Conservation (phyloP, 2,888 invertebrate species). For the Macrophya alboannulata region DNA sequence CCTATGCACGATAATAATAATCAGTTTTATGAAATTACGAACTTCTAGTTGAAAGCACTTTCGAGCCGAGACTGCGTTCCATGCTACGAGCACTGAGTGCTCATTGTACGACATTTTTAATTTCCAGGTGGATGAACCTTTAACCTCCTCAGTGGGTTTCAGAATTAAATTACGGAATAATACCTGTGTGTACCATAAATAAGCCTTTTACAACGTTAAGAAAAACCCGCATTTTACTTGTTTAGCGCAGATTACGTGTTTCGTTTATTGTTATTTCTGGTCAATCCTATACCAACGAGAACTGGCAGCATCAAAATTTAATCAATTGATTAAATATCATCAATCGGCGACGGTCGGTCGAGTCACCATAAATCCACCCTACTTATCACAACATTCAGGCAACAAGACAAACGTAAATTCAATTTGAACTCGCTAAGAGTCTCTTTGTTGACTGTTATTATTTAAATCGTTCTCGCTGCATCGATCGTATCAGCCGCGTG, state of each 20-base stretch:
- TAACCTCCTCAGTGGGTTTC: conserved; percentile 65
- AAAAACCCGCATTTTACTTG: conserved; percentile 55
- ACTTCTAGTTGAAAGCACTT: conserved; percentile 69
- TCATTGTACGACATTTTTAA: conserved; percentile 73
- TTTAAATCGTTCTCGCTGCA: conserved; percentile 56
- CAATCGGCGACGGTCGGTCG: conserved; percentile 54
- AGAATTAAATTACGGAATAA: conserved; percentile 56
- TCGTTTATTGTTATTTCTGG: conserved; percentile 63
- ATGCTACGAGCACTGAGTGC: conserved; percentile 61
- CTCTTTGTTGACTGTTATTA: conserved; percentile 50
- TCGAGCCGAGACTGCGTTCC: conserved; percentile 57
- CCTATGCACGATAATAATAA: conserved; percentile 60
- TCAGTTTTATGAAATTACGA: conserved; percentile 71
- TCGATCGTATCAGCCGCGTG: conserved; percentile 59
- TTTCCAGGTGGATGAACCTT: conserved; percentile 76
- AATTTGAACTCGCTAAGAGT: conserved; percentile 32
- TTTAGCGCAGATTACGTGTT: background rate
- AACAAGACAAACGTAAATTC: conserved; percentile 57
- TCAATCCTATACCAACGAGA: background rate
- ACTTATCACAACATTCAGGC: conserved; percentile 40
- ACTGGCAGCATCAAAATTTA: conserved; percentile 68
- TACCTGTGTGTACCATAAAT: conserved; percentile 51
- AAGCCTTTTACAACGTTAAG: conserved; percentile 40
- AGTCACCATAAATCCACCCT: conserved; percentile 54
- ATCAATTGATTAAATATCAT: conserved; percentile 21